Evolutionary conservation across 2,888 invertebrate genomes (phyloP).

Genomic region (Philaethria dido): DNA sequence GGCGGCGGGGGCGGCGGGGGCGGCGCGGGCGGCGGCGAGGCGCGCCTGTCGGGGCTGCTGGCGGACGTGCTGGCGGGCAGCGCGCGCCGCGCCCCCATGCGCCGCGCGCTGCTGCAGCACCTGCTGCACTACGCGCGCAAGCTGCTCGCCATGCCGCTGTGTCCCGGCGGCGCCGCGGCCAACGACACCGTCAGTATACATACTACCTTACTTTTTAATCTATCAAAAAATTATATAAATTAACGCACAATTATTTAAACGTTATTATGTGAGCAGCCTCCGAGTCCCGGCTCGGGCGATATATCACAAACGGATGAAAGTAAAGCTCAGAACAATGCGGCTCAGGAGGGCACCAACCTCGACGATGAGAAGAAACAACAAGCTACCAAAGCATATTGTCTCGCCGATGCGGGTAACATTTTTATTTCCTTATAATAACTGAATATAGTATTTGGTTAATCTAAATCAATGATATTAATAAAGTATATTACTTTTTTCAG

Average conservation of each 20-base stretch:
- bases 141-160: constrained; percentile 81
- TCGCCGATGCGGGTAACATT: constrained; percentile 87
- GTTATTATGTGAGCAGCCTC: neutral
- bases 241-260: neutral
- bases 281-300: constrained; percentile 44
- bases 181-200: constrained; percentile 22
- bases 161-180: constrained; percentile 37
- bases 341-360: constrained; percentile 64
- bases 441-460: neutral
- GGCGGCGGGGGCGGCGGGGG: constrained; percentile 82
- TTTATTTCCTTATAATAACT: neutral
- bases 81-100: constrained; percentile 83
- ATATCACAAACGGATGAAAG: constrained; percentile 92
- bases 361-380: constrained; percentile 77
- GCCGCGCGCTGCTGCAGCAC: constrained; percentile 88
- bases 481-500: constrained; percentile 60
- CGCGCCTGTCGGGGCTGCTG: constrained; percentile 85
- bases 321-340: constrained; percentile 84
- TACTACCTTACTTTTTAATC: too few relatives aligned
- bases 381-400: constrained; percentile 85
- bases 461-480: neutral
- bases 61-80: constrained; percentile 85
- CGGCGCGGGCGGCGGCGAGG: constrained; percentile 82
- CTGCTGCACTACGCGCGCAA: constrained; percentile 87
- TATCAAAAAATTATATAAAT: too few relatives aligned